Conservation (phyloP, 2,113 vertebrate genomes). For the Platichthys stellatus region DNA sequence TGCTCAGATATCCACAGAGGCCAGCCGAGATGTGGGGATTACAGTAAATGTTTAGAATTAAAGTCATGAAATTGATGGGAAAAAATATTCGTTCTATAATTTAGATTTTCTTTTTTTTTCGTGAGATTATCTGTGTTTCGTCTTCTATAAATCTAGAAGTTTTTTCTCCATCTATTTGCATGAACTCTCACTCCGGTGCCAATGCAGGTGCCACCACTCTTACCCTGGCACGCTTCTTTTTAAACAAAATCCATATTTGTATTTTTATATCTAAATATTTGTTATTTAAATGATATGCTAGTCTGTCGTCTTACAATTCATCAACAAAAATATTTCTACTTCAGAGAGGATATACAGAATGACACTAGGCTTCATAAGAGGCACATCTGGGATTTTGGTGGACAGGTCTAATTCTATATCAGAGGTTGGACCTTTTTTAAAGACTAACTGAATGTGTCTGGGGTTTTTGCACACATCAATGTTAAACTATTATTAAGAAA, state of each 20-base stretch:
- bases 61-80: slow-evolving; percentile 66
- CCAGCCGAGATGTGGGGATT: slow-evolving; percentile 66
- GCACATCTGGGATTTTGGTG: slow-evolving; percentile 67
- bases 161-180: slow-evolving; percentile 91
- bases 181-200: slow-evolving; percentile 89
- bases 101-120: slow-evolving; percentile 66
- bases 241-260: slow-evolving; percentile 93
- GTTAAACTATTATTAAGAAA: slow-evolving; percentile 88
- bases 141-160: slow-evolving; percentile 57
- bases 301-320: slow-evolving; percentile 88
- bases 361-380: slow-evolving; percentile 67
- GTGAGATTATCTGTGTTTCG: slow-evolving; percentile 60
- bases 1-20: slow-evolving; percentile 61
- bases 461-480: slow-evolving; percentile 89
- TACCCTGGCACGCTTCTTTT: slow-evolving; percentile 92
- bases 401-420: slow-evolving; percentile 79
- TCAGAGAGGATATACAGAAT: slow-evolving; percentile 75
- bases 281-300: slow-evolving; percentile 92
- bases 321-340: slow-evolving; percentile 85
- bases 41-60: slow-evolving; percentile 62
- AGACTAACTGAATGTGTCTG: slow-evolving; percentile 88
- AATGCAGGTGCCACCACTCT: slow-evolving; percentile 85
- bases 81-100: slow-evolving; percentile 69
- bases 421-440: slow-evolving; percentile 78
- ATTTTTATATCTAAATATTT: slow-evolving; percentile 98